phyloP scores from a whole-genome alignment of 2,113 vertebrate genomes.

The Crotalus horridus region DNA sequence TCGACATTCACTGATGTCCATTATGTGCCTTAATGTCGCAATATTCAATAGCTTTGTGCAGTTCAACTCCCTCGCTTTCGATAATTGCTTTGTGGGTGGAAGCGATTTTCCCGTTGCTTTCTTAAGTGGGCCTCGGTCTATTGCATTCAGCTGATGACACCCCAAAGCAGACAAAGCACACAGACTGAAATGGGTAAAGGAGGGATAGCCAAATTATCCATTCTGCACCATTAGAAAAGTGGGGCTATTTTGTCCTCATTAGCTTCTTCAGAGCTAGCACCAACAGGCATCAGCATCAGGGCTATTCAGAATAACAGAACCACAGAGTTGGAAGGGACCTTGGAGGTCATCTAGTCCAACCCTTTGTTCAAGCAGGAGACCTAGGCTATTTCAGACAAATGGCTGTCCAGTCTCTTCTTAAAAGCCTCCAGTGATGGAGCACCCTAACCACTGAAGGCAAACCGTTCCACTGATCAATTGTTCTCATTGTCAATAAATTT shows the following conservation, averaged over 20 bases:
- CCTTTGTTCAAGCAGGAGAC: neutral
- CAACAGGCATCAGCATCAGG: neutral
- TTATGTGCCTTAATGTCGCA: neutral
- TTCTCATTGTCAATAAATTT: neutral
- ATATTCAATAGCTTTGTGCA: constrained; percentile 4
- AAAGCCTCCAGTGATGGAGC: neutral
- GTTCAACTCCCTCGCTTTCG: neutral
- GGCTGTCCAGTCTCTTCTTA: neutral
- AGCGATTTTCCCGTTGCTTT: neutral
- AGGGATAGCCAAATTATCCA: neutral
- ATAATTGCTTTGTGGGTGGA: constrained; percentile 29
- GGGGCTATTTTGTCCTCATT: neutral
- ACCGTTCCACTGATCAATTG: neutral
- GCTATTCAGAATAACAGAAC: neutral
- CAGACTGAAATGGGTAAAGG: neutral
- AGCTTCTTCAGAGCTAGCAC: neutral
- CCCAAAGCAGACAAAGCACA: neutral
- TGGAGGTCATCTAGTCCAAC: neutral
- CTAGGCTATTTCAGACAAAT: neutral
- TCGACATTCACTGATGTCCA: neutral
- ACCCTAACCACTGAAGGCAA: neutral
- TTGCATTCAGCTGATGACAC: neutral
- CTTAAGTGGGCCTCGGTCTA: neutral
- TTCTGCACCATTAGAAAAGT: neutral
- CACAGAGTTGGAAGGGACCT: neutral